Evolutionary conservation across 1,140 invertebrate genomes (phyloP), one percentile per base, ranked within the genome.

Genomic region (Calephelis nemesis): DNA sequence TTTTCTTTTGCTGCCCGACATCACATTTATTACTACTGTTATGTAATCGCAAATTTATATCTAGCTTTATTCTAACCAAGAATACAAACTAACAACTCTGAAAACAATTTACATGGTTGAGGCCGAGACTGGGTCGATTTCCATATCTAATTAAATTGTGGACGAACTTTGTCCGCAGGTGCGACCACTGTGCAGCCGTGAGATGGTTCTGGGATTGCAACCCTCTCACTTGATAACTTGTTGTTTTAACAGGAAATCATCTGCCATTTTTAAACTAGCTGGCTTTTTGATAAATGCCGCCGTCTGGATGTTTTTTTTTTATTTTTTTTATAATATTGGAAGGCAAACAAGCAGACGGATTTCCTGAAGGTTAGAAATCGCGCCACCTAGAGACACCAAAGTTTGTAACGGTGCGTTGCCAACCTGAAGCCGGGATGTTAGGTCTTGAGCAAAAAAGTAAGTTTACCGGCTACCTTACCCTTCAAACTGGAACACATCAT

Each of bases 141-240:
- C 66, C 66, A 67, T 67, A 67, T 60, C 66, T 67, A 67, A 67
- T 67, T 67, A 67, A 67, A 67, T 67, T 62, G 66, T 60, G 66
- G 66, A 9, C 13, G 39, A 67, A 67, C 54, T 67, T 67, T 60
- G 66, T 60, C 54, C 66, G 42, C 66, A 67, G 66, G 66, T 67
- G 66, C 60, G 52, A 60, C 66, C 54, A 62, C 66, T 62, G 54
- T 54, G 54, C 54, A 47, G 7, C 52, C 30, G 45, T 42, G 54
- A 67, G 58, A 49, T 39, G 54, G 9, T 58, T 19, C 15, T 60
- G 54, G 54, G 54, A 60, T 40, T 60, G 54, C 54, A 60, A 12
- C 54, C 10, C 12, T 30, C 54, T 60, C 30, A 12, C 39, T 60
- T 60, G 54, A 30, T 60, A 60, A 60, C 30, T 60, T 39, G 54